phyloP scores from a whole-genome alignment of 2,113 vertebrate species.

The Lagenorhynchus albirostris region DNA sequence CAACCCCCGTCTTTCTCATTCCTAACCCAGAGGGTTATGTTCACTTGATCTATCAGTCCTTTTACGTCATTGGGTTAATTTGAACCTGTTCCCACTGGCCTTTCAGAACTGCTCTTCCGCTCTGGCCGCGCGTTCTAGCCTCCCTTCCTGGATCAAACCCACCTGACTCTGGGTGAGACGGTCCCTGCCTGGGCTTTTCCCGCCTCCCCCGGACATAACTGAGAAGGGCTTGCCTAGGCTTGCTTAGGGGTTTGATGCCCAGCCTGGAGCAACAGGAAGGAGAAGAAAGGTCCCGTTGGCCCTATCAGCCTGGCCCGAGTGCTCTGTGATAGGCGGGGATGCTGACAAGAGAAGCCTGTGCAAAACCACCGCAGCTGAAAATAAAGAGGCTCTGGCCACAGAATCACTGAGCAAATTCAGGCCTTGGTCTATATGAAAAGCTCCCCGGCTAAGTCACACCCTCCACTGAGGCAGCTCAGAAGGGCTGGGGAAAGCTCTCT shows the following conservation, averaged over 20 bases:
- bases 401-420: not conserved
- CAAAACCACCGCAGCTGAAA: not conserved
- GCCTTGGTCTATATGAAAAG: not conserved
- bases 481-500: not conserved
- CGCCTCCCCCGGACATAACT: fast-evolving
- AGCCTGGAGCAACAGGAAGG: not conserved
- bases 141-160: not conserved
- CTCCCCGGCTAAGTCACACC: not conserved
- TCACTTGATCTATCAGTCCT: not conserved
- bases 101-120: not conserved
- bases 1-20: not conserved
- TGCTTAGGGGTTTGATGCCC: not conserved
- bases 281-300: not conserved
- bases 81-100: not conserved
- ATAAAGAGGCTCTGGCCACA: not conserved
- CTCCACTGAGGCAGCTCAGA: not conserved
- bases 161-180: not conserved
- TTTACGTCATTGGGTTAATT: not conserved
- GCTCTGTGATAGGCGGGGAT: not conserved
- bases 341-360: not conserved
- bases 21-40: not conserved
- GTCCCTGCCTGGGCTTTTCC: not conserved
- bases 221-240: not conserved
- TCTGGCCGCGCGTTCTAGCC: not conserved
- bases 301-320: fast-evolving